Conservation (phyloP, 2,113 vertebrate species). For the Silurus meridionalis region DNA sequence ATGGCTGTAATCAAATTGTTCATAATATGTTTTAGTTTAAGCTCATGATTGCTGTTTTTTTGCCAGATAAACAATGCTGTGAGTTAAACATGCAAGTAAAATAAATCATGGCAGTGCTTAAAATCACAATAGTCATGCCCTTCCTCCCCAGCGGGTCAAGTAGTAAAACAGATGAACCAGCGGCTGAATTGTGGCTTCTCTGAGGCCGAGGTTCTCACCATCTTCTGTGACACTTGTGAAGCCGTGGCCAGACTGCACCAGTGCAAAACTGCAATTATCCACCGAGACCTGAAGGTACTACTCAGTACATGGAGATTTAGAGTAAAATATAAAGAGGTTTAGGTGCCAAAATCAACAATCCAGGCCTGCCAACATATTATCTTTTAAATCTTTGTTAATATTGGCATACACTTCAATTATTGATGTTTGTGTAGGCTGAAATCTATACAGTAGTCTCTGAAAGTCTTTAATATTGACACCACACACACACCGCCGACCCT, state of each 20-base stretch:
- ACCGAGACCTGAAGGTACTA: constrained; percentile 91
- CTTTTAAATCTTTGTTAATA: background rate
- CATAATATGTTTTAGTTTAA: background rate
- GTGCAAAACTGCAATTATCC: constrained; percentile 93
- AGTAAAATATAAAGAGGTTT: background rate
- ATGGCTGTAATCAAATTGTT: background rate
- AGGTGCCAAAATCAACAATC: background rate
- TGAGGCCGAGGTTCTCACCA: constrained; percentile 84
- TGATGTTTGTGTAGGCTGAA: too few species aligned
- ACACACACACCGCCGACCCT: too few species aligned
- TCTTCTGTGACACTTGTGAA: constrained; percentile 95
- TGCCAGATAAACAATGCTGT: background rate
- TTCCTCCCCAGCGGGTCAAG: constrained; percentile 83
- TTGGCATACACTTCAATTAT: background rate
- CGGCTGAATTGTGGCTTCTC: constrained; percentile 87
- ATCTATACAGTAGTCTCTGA: background rate
- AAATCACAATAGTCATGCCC: background rate
- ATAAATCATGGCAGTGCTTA: background rate
- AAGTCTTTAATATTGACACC: background rate
- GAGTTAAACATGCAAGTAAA: background rate
- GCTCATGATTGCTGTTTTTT: background rate
- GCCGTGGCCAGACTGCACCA: constrained; percentile 94
- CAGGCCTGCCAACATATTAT: background rate
- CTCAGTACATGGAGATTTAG: too few species aligned
- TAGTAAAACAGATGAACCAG: constrained; percentile 98